phyloP scores from a whole-genome alignment of 2,888 invertebrate genomes.

The Hypena proboscidalis region DNA sequence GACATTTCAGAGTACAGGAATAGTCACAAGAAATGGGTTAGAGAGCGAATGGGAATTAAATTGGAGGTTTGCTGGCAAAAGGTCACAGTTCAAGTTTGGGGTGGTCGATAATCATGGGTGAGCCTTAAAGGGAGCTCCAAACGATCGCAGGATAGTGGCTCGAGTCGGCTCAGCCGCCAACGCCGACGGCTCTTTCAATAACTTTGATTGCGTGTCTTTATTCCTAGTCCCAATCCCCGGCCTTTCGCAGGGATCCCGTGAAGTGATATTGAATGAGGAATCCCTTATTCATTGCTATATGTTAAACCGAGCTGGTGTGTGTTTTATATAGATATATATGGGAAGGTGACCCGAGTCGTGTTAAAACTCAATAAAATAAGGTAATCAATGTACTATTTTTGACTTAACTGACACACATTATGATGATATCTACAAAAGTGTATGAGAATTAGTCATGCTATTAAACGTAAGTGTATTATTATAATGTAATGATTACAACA shows the following conservation, averaged over 20 bases:
- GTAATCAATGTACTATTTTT: no score
- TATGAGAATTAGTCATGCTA: no score
- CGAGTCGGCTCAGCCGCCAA: slow-evolving; percentile 26
- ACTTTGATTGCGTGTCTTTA: slow-evolving; percentile 59
- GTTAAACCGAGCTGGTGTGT: slow-evolving; percentile 6
- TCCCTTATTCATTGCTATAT: slow-evolving; percentile 12
- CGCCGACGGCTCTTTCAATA: slow-evolving; percentile 44
- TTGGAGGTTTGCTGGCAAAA: slow-evolving; percentile 54
- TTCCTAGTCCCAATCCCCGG: no score
- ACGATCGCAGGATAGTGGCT: slow-evolving; percentile 48
- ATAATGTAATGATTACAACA: no score
- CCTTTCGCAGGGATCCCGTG: slow-evolving; percentile 43
- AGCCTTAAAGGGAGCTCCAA: slow-evolving; percentile 48
- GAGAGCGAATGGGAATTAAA: slow-evolving; percentile 50
- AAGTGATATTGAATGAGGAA: slow-evolving; percentile 49
- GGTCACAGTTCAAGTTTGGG: slow-evolving; percentile 71
- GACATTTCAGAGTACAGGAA: slow-evolving; percentile 18
- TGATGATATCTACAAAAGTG: no score
- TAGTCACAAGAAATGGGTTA: slow-evolving; percentile 40
- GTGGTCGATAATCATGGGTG: slow-evolving; percentile 64
- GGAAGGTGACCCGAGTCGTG: slow-evolving; percentile 12
- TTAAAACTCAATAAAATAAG: no score
- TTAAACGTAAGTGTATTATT: no score
- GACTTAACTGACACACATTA: neutral
- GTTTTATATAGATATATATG: slow-evolving; percentile 7